Evolutionary conservation across 2,797 vertebrate species (phyloP), one percentile per base, ranked within the genome.

Genomic region (Nannoperca obscura): DNA sequence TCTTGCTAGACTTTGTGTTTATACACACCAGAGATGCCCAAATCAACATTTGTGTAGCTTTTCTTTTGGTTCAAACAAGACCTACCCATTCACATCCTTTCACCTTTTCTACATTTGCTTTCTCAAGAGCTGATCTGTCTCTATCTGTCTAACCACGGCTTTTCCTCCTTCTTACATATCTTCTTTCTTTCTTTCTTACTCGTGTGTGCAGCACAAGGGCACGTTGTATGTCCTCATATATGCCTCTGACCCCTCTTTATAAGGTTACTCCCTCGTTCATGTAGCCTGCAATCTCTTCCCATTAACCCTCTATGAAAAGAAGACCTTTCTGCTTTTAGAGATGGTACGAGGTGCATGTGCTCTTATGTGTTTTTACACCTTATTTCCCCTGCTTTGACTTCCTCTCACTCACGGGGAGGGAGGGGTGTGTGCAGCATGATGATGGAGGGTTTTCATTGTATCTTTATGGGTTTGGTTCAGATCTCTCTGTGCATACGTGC

Each of bases 231-330:
- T 75, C 52, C 70, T 75, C 60, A 36, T 54, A 44, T 67, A 75
- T 78, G 59, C 74, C 58, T 63, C 36, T 83, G 71, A 85, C 76
- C 82, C 24, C 64, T 86, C 73, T 91, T 86, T 73, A 84, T 87
- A 44, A 83, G 80, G 81, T 83, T 30, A 77, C 70, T 49, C 50
- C 50, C 6, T 24, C 34, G 76, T 69, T 70, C 74, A 72, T 61
- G 57, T 80, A 81, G 40, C 66, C 68, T 78, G 68, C 74, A 81
- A 78, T 87, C 75, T 78, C 68, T 57, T 83, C 81, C 75, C 74
- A 81, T 88, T 86, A 88, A 84, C 80, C 74, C 63, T 74, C 36
- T 22, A 59, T 38, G 34, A 52, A 57, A 36, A 54, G 19, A 42
- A 50, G 72, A 83, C 74, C 70, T 81, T 32, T 82, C 69, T 75